phyloP scores from a whole-genome alignment of 2,113 vertebrate genomes.

The Osmerus eperlanus region DNA sequence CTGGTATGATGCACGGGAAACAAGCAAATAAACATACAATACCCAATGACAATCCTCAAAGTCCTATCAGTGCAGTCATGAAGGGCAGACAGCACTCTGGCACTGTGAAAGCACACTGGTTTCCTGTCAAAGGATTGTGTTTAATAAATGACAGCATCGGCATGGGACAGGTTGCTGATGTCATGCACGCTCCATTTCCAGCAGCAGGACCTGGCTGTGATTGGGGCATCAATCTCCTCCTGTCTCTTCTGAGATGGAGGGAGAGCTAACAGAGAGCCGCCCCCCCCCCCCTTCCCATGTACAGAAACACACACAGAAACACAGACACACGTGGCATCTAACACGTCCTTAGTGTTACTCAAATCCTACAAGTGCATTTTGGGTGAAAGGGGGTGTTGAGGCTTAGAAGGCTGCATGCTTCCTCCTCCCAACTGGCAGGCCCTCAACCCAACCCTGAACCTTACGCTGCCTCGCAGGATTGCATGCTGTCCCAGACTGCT shows the following conservation, averaged over 20 bases:
- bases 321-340: background rate
- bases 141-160: slow-evolving; percentile 59
- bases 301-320: background rate
- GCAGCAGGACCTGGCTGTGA: slow-evolving; percentile 56
- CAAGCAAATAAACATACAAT: slow-evolving; percentile 9
- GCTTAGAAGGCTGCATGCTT: background rate
- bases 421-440: background rate
- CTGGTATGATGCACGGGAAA: background rate
- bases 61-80: slow-evolving; percentile 6
- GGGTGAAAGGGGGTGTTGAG: background rate
- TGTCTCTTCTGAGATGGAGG: slow-evolving; percentile 45
- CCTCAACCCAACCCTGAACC: background rate
- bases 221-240: slow-evolving; percentile 64
- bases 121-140: slow-evolving; percentile 21
- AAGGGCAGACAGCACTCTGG: background rate
- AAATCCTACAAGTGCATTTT: background rate
- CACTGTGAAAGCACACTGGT: slow-evolving; percentile 16
- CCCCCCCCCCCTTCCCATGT: slow-evolving; percentile 19
- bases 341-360: too few relatives aligned
- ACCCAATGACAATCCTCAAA: slow-evolving; percentile 2
- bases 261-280: slow-evolving; percentile 37
- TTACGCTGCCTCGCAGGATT: background rate
- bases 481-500: background rate
- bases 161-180: slow-evolving; percentile 62
- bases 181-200: slow-evolving; percentile 69